Evolutionary conservation across 2,797 vertebrate genomes (phyloP).

Genomic region (Phalanger gymnotis): DNA sequence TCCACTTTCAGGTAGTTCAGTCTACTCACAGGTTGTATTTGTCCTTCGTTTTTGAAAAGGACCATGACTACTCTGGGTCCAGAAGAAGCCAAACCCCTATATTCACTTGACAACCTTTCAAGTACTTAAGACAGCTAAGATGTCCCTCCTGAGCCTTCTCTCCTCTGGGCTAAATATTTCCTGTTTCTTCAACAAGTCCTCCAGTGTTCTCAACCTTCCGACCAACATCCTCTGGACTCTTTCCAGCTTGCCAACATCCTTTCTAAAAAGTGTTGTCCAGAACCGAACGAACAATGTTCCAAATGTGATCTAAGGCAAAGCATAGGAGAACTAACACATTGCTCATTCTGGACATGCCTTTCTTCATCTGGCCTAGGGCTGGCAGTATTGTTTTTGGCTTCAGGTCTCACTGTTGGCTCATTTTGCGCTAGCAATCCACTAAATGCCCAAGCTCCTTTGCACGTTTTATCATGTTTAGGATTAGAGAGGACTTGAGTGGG

Average conservation of each 20-base stretch:
- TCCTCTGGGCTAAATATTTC: not conserved
- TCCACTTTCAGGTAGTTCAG: too few species aligned
- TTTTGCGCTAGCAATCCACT: not conserved
- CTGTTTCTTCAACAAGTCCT: not conserved
- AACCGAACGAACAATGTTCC: not conserved
- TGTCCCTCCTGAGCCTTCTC: not conserved
- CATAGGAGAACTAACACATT: constrained; percentile 7
- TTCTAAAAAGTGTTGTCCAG: not conserved
- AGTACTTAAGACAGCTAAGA: not conserved
- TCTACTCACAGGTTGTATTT: too few species aligned
- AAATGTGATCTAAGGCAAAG: constrained; percentile 41
- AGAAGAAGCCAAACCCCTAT: not conserved
- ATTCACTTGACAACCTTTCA: not conserved
- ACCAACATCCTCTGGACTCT: not conserved
- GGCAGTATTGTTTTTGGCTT: constrained; percentile 5
- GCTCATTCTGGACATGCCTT: not conserved
- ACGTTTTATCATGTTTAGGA: not conserved
- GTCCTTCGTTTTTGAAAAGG: too few species aligned
- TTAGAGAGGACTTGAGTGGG: not conserved
- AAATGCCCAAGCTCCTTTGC: not conserved
- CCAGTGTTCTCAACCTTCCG: not conserved
- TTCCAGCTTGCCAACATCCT: not conserved
- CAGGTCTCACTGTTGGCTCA: constrained; percentile 38
- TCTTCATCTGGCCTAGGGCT: not conserved
- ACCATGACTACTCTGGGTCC: not conserved